Base-by-base conservation (phyloP, 2,113 vertebrate species). In the Tragelaphus buxtoni region DNA sequence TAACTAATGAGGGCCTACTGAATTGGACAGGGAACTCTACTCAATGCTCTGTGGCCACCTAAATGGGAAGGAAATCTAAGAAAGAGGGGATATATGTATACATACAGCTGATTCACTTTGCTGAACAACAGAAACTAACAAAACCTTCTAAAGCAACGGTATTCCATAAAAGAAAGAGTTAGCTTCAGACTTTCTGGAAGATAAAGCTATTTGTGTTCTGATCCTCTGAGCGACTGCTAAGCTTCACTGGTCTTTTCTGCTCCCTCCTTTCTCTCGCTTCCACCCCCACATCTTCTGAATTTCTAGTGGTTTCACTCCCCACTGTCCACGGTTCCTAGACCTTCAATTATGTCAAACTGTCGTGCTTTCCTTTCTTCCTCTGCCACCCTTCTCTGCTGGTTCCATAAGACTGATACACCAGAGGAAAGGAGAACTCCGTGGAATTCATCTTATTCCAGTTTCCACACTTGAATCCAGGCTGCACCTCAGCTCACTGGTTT, bases 401-500 rank as follows among this genome's bases (percentile, higher is more conserved):
- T 86, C 26, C 26, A 5, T 56, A 13, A 61, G 30, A 53, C 7
- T n/a, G 24, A 69, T 60, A 32, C 3, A 0, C 47, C 16, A 20
- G 60, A 58, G 91, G 17, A 72, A 88, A 69, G 74, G 79, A 77
- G 28, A 18, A 7, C 30, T 47, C 0, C 45, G 30, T 35, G 35
- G 18, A 7, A 17, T 65, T 95, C 18, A 16, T 72, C 47, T 30
- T n/a, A 4, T 39, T 2, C 7, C 35, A 20, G 7, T 85, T 83
- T 45, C 13, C n/a, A 89, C 14, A 79, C 20, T 9, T 45, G 20
- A 87, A 39, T 9, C 69, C 16, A 35, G n/a, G n/a, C 26, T 87
- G 24, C 32, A 53, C 2, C 22, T 18, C 3, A 6, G 51, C 30
- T 4, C 9, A 3, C 2, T 1, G 18, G 17, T 11, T 28, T n/a